A percentile compares a stretch with the other conserved stretches of the same genome.
Evolutionary conservation across 2,113 vertebrate species (phyloP).

Genomic region (Malurus elegans): DNA sequence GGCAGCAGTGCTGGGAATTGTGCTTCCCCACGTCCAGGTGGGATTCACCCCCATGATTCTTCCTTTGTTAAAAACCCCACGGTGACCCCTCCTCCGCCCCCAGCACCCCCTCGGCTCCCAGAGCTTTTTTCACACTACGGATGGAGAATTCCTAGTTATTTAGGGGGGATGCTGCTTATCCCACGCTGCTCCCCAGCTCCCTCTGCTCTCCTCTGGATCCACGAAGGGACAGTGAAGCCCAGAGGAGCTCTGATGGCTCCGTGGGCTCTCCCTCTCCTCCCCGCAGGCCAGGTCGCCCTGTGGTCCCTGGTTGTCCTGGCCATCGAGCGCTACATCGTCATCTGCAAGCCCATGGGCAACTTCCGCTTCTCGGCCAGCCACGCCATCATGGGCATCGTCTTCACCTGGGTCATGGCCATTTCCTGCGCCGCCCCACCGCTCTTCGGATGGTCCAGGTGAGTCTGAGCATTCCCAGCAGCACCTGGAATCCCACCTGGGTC

Average conservation of each 20-base stretch:
- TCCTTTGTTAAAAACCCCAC: neutral
- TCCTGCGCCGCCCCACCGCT: constrained; percentile 77
- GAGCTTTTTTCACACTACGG: rapidly evolving
- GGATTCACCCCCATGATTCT: neutral
- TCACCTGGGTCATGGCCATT: constrained; percentile 79
- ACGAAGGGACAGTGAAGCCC: neutral
- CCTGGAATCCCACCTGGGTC: rapidly evolving
- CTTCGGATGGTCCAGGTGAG: constrained; percentile 81
- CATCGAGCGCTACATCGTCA: constrained; percentile 79
- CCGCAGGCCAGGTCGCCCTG: constrained; percentile 71
- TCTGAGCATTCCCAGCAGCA: neutral
- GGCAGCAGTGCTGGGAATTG: neutral
- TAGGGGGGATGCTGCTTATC: neutral
- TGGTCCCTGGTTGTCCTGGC: constrained; percentile 83
- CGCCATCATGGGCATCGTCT: constrained; percentile 69
- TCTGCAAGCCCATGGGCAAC: constrained; percentile 84
- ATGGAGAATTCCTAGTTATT: neutral
- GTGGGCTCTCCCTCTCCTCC: neutral
- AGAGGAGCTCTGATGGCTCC: neutral
- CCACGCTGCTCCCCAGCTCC: neutral
- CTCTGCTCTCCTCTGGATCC: neutral
- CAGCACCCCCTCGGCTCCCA: neutral
- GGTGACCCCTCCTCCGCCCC: neutral
- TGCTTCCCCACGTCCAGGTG: neutral
- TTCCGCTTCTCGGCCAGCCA: constrained; percentile 76